Evolutionary conservation across 1,140 invertebrate genomes (phyloP), one percentile per base, ranked within the genome.

Genomic region (Plodia interpunctella): DNA sequence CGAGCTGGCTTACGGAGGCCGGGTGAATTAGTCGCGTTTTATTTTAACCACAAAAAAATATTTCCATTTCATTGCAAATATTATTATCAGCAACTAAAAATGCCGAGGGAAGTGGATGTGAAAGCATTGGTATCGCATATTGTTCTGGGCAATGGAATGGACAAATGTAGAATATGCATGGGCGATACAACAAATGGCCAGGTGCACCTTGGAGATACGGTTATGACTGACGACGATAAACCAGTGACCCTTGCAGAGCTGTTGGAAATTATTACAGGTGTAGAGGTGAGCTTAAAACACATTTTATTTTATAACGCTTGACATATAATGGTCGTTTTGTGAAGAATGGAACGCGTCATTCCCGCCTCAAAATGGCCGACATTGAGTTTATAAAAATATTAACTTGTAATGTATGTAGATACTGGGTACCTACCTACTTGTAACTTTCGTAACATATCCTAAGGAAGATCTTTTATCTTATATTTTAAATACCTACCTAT

Each of bases 161-260:
- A 87, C 53, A 86, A 74, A 74, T 88, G 84, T 55, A 66, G 86
- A 66, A 87, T 88, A 60, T 88, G 86, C 57, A 85, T 88, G 83
- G 84, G 86, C 9, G 82, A 83, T 56, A 88, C 86, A 5, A 63
- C 76, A 1, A 83, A 88, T 50, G 86, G 86, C 11, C 81, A 82
- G 65, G 83, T 88, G 11, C 76, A 75, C 58, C 74, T 88, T 17
- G 76, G 72, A 49, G 86, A 88, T 57, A 87, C 86, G 0, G 84
- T 88, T n/a, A 81, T 87, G 76, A 78, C 77, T 74, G 80, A 86
- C 19, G 83, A 75, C 18, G 82, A 86, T 17, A 81, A 77, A 60
- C 63, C 83, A 32, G 71, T 87, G 18, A 81, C 84, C 0, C 64
- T 89, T 2, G 73, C 81, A 9, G 84, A 89, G 54, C 60, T 87